phyloP scores from a whole-genome alignment of 2,797 vertebrate species.

The Poecilia picta region DNA sequence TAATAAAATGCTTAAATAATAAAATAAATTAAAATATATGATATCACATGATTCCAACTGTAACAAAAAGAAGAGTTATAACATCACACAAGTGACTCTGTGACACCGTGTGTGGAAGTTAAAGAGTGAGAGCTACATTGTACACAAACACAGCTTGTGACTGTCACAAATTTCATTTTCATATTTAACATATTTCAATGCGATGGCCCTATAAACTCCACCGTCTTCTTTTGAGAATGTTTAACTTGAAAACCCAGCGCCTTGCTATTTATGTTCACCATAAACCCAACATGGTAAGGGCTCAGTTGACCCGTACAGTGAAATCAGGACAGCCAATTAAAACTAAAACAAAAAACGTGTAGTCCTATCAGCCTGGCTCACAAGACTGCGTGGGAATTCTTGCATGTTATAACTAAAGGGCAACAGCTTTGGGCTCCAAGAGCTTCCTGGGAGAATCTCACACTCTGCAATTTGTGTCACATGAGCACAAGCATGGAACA shows the following conservation, averaged over 20 bases:
- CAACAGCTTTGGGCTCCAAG: background rate
- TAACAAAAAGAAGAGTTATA: background rate
- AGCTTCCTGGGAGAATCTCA: background rate
- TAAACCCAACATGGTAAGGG: background rate
- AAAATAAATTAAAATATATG: background rate
- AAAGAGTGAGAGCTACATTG: background rate
- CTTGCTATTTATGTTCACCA: background rate
- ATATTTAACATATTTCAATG: background rate
- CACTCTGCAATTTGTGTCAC: background rate
- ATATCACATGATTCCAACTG: background rate
- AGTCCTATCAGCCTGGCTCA: background rate
- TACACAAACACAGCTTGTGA: background rate
- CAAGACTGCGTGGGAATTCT: background rate
- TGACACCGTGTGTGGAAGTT: no score
- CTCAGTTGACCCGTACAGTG: background rate
- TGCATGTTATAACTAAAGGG: background rate
- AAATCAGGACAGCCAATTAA: background rate
- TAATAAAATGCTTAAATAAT: slow-evolving; percentile 36
- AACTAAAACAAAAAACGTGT: background rate
- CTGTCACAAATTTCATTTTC: background rate
- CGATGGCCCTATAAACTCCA: background rate
- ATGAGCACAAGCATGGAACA: background rate
- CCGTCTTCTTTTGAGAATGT: background rate
- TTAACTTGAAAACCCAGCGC: background rate
- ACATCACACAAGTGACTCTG: background rate